Conservation (phyloP, 2,888 invertebrate genomes). For the Melanotus villosus region DNA sequence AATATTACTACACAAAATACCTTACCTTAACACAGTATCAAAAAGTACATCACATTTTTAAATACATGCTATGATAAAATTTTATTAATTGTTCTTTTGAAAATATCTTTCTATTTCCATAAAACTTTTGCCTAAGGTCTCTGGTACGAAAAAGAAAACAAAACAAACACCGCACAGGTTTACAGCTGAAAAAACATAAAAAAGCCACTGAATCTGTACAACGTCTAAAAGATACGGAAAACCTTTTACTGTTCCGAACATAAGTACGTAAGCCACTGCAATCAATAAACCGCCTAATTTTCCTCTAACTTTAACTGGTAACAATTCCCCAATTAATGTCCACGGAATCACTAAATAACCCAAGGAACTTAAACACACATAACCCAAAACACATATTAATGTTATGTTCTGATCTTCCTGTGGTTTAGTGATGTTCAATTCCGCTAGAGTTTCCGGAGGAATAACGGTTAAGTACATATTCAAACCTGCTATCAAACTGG, state of each 20-base stretch:
- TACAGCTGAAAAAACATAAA: conserved; percentile 68
- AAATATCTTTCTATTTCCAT: conserved; percentile 71
- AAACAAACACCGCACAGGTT: conserved; percentile 68
- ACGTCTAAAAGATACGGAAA: conserved; percentile 69
- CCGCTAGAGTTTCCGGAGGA: conserved; percentile 55
- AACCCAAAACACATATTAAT: conserved; percentile 69
- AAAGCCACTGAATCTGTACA: conserved; percentile 67
- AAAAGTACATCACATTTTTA: too few relatives aligned
- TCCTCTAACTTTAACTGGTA: conserved; percentile 71
- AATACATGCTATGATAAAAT: too few relatives aligned
- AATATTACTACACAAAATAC: too few relatives aligned
- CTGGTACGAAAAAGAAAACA: conserved; percentile 71
- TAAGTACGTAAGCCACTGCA: conserved; percentile 70
- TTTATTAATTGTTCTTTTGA: conserved; percentile 14
- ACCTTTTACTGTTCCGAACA: conserved; percentile 71
- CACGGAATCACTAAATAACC: conserved; percentile 74
- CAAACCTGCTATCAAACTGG: conserved; percentile 65
- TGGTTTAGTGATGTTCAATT: conserved; percentile 45
- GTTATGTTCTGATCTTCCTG: conserved; percentile 64
- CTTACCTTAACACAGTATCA: too few relatives aligned
- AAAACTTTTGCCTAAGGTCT: conserved; percentile 73
- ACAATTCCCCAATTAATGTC: conserved; percentile 72
- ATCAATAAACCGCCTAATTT: conserved; percentile 70
- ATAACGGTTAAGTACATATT: conserved; percentile 53
- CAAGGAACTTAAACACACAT: conserved; percentile 71